Conservation (phyloP, 2,888 invertebrate genomes). For the Chorisops tibialis region DNA sequence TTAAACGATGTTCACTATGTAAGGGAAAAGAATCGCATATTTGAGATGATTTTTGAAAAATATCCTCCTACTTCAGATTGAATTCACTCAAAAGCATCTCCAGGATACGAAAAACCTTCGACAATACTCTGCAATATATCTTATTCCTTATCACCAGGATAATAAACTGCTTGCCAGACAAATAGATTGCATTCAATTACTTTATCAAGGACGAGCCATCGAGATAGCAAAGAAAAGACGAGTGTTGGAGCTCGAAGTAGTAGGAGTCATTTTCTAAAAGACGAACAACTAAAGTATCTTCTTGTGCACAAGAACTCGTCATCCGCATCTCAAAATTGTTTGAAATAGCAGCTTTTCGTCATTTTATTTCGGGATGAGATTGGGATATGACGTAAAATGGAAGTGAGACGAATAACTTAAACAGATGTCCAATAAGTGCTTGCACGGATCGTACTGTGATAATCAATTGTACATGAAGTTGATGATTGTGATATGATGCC, state of each 20-base stretch:
- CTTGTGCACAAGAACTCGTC: background rate
- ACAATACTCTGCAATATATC: background rate
- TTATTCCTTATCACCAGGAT: background rate
- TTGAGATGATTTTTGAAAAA: background rate
- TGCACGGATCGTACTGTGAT: background rate
- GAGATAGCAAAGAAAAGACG: background rate
- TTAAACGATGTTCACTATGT: too few relatives aligned
- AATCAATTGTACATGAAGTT: constrained; percentile 14
- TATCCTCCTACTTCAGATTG: background rate
- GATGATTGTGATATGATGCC: constrained; percentile 6
- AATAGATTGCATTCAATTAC: constrained; percentile 6
- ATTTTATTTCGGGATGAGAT: too few relatives aligned
- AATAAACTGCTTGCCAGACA: constrained; percentile 1
- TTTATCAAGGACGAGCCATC: background rate
- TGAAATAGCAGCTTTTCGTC: background rate
- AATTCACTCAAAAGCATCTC: background rate
- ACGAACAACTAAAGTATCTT: background rate
- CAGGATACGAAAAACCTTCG: background rate
- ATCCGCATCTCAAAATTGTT: background rate
- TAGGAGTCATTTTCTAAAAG: too few relatives aligned
- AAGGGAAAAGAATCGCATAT: too few relatives aligned
- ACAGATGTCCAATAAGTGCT: constrained; percentile 3
- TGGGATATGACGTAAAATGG: background rate
- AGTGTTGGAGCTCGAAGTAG: background rate
- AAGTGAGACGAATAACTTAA: background rate